Conservation (phyloP, 2,888 invertebrate genomes). For the Athrips mouffetella region DNA sequence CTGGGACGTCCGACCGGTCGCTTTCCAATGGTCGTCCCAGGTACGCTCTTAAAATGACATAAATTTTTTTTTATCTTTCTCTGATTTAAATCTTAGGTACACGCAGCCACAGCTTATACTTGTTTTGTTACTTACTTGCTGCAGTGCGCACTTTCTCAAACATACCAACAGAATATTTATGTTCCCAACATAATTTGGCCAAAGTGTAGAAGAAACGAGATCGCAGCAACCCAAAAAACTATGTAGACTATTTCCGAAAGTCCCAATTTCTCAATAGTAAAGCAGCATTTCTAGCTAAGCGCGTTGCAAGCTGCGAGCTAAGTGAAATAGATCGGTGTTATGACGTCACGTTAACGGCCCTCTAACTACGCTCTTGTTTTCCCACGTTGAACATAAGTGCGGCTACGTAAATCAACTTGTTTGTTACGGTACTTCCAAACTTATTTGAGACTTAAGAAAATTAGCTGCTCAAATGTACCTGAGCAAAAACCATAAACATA, state of each 20-base stretch:
- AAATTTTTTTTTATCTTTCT: too few relatives aligned
- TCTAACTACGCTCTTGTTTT: constrained; percentile 43
- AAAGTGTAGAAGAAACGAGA: neutral
- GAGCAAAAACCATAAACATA: neutral
- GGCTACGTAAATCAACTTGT: constrained; percentile 42
- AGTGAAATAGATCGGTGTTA: constrained; percentile 69
- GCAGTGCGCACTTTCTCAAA: too few relatives aligned
- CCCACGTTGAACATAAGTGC: constrained; percentile 48
- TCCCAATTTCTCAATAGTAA: constrained; percentile 43
- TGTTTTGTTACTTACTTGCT: neutral
- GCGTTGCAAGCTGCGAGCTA: constrained; percentile 32
- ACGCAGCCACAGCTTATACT: too few relatives aligned
- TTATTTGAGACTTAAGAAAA: neutral
- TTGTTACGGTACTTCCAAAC: constrained; percentile 19
- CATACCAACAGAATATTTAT: too few relatives aligned
- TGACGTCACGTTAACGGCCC: constrained; percentile 47
- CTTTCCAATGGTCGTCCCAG: too few relatives aligned
- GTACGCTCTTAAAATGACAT: too few relatives aligned
- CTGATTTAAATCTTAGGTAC: too few relatives aligned
- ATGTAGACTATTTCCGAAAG: neutral
- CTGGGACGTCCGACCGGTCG: too few relatives aligned
- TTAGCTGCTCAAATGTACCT: neutral
- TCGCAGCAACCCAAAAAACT: neutral
- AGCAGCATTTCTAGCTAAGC: constrained; percentile 45
- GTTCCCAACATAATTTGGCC: too few relatives aligned